Conservation (phyloP, 2,888 invertebrate species). For the Drosophila falleni region DNA sequence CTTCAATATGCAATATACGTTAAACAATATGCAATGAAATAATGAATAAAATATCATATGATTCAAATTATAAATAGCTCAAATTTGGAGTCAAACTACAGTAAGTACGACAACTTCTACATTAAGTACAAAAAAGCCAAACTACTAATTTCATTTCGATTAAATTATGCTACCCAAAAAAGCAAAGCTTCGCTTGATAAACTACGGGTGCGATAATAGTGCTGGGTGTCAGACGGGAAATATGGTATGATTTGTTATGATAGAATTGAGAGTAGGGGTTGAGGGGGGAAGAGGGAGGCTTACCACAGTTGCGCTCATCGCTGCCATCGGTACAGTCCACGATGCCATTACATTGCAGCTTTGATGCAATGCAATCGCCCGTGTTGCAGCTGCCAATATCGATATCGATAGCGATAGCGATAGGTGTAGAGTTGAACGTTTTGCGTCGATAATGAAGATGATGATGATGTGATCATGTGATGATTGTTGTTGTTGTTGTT, state of each 20-base stretch:
- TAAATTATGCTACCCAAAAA: neutral
- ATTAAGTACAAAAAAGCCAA: neutral
- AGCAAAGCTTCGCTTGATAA: slow-evolving; percentile 3
- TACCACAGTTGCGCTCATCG: slow-evolving; percentile 88
- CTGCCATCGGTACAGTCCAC: slow-evolving; percentile 87
- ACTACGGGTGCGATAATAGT: slow-evolving; percentile 1
- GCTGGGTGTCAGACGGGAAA: neutral
- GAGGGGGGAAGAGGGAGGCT: slow-evolving; percentile 52
- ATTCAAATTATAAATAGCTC: neutral
- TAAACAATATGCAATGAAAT: slow-evolving; percentile 28
- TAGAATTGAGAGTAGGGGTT: neutral
- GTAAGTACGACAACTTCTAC: neutral
- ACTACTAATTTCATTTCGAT: slow-evolving; percentile 1
- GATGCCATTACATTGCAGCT: slow-evolving; percentile 87
- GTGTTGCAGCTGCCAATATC: slow-evolving; percentile 86
- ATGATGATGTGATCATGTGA: slow-evolving; percentile 22
- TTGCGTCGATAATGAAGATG: slow-evolving; percentile 26
- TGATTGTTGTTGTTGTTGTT: slow-evolving; percentile 12
- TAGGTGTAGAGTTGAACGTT: slow-evolving; percentile 33
- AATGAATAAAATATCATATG: neutral
- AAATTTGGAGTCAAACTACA: neutral
- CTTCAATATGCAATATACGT: slow-evolving; percentile 38
- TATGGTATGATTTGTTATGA: neutral
- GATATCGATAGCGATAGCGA: slow-evolving; percentile 18
- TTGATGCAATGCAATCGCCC: slow-evolving; percentile 88